A percentile compares a stretch with the other conserved stretches of the same genome.
These are phyloP conservation scores for Lithophane socia DNA, from an alignment of 2,888 invertebrate species.

Conservation along the genomic window DNA sequence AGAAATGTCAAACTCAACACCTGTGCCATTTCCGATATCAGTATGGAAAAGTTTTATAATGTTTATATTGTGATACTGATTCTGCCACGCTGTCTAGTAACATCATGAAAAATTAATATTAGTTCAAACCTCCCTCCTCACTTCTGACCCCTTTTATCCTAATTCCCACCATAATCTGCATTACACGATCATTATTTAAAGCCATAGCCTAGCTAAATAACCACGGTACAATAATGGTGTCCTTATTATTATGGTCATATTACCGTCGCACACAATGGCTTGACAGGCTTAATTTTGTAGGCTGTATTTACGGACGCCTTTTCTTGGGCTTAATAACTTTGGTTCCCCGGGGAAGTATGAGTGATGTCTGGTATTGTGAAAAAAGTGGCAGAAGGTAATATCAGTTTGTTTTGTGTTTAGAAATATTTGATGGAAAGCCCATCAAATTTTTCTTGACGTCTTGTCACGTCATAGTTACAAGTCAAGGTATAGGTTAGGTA, in stretches of 20 bases:
- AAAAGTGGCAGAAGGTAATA: background rate
- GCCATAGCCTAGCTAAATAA: constrained; percentile 35
- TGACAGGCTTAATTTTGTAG: constrained; percentile 62
- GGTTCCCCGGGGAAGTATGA: constrained; percentile 60
- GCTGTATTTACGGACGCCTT: constrained; percentile 64
- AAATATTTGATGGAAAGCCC: background rate
- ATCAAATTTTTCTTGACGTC: too few relatives aligned
- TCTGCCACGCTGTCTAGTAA: background rate
- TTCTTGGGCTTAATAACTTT: constrained; percentile 75
- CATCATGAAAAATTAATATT: constrained; percentile 5
- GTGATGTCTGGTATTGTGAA: constrained; percentile 17
- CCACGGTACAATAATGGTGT: constrained; percentile 39
- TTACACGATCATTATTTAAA: constrained; percentile 44
- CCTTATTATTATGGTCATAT: constrained; percentile 45
- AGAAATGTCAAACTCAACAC: background rate
- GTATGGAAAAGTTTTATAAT: background rate
- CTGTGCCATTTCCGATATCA: background rate
- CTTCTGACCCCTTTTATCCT: constrained; percentile 27
- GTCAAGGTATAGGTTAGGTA: too few relatives aligned
- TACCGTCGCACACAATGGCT: constrained; percentile 55
- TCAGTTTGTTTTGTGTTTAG: constrained; percentile 16
- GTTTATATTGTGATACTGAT: background rate
- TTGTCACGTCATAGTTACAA: background rate
- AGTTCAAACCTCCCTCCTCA: background rate
- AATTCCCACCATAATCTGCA: constrained; percentile 47